phyloP scores from a whole-genome alignment of 2,888 invertebrate species.

The Agonopterix alstromeriana region DNA sequence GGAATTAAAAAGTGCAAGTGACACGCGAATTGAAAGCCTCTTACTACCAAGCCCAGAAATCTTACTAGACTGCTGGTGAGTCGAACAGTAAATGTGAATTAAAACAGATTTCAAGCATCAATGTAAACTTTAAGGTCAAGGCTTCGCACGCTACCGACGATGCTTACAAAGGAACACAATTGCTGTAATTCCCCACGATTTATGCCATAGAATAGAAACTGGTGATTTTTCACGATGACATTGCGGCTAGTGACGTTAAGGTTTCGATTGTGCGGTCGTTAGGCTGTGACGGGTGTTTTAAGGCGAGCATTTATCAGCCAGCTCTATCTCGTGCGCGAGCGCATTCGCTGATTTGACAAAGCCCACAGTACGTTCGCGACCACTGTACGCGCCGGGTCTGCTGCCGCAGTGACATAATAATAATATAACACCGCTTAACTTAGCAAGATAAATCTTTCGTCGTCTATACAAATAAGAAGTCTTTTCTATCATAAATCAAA shows the following conservation, averaged over 20 bases:
- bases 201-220: slow-evolving; percentile 10
- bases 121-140: slow-evolving; percentile 6
- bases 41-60: slow-evolving; percentile 18
- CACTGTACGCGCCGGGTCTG: slow-evolving; percentile 49
- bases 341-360: slow-evolving; percentile 19
- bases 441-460: slow-evolving; percentile 11
- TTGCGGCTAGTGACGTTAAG: slow-evolving; percentile 32
- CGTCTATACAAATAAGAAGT: not conserved
- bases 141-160: slow-evolving; percentile 1
- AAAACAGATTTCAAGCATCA: slow-evolving; percentile 2
- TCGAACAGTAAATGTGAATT: slow-evolving; percentile 3
- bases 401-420: slow-evolving; percentile 18
- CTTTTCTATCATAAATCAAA: no score
- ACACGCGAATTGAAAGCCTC: slow-evolving; percentile 19
- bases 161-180: slow-evolving; percentile 6
- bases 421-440: slow-evolving; percentile 6
- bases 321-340: slow-evolving; percentile 9
- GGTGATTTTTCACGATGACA: slow-evolving; percentile 26
- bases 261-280: slow-evolving; percentile 41
- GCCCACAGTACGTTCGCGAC: slow-evolving; percentile 52
- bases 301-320: slow-evolving; percentile 35
- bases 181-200: slow-evolving; percentile 8
- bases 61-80: slow-evolving; percentile 40
- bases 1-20: slow-evolving; percentile 31
- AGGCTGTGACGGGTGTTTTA: slow-evolving; percentile 37